These are phyloP conservation scores for Pangasius macronema DNA, from an alignment of 2,797 vertebrate genomes.

Conservation along the genomic window DNA sequence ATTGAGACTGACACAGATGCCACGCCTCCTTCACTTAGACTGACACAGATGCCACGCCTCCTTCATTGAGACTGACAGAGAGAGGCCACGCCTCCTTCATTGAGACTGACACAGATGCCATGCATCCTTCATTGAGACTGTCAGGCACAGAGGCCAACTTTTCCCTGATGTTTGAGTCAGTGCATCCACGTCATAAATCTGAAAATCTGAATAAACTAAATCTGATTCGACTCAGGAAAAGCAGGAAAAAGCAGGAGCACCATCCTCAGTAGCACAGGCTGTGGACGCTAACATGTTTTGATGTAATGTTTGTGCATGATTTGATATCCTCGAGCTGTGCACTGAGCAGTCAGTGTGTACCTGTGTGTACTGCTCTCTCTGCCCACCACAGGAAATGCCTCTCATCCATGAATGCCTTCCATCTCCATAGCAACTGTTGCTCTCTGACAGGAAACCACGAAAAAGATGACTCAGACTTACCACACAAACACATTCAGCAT, in stretches of 20 bases:
- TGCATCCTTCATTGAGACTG: neutral
- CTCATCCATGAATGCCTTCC: slow-evolving; percentile 69
- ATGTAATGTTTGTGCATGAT: slow-evolving; percentile 5
- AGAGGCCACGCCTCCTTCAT: neutral
- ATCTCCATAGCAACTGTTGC: slow-evolving; percentile 80
- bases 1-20: neutral
- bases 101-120: neutral
- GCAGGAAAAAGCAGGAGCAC: neutral
- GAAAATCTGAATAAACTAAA: neutral
- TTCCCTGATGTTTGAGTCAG: neutral
- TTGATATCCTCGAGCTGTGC: slow-evolving; percentile 22
- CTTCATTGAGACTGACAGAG: too few relatives aligned
- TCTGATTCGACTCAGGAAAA: neutral
- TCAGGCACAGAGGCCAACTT: neutral
- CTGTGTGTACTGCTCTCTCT: slow-evolving; percentile 37
- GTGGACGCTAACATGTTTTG: slow-evolving; percentile 5
- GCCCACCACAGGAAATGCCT: slow-evolving; percentile 64
- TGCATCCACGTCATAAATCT: neutral
- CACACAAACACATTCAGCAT: slow-evolving; percentile 6
- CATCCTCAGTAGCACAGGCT: neutral
- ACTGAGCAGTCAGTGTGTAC: slow-evolving; percentile 15
- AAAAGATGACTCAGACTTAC: slow-evolving; percentile 41
- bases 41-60: neutral
- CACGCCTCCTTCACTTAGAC: neutral
- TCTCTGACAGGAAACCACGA: slow-evolving; percentile 66